phyloP scores from a whole-genome alignment of 2,113 vertebrate species.

The Monarcha castaneiventris region DNA sequence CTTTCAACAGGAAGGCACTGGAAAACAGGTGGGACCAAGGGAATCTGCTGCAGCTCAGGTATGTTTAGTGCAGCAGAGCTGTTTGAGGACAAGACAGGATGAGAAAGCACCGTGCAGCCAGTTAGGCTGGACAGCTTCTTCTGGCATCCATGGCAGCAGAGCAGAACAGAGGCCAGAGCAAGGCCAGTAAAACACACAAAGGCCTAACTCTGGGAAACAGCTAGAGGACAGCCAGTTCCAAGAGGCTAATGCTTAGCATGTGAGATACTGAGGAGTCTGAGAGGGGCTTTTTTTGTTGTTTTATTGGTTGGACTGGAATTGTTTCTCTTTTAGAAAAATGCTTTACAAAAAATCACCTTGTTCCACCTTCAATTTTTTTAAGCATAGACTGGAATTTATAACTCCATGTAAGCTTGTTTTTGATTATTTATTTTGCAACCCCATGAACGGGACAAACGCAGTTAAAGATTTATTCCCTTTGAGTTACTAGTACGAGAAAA shows the following conservation, averaged over 20 bases:
- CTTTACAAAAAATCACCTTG: neutral
- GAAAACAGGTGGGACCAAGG: neutral
- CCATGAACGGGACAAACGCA: neutral
- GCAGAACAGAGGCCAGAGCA: neutral
- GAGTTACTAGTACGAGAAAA: neutral
- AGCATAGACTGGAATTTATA: neutral
- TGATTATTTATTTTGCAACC: neutral
- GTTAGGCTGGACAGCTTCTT: neutral
- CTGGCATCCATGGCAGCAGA: neutral
- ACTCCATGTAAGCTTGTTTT: neutral
- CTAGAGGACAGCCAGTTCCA: neutral
- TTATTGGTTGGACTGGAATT: neutral
- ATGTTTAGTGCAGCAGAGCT: neutral
- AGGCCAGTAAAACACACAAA: neutral
- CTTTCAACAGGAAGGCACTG: neutral
- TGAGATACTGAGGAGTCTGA: neutral
- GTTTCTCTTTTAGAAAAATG: neutral
- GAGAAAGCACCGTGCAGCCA: neutral
- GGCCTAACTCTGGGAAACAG: neutral
- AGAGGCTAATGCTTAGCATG: neutral
- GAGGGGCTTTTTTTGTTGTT: neutral
- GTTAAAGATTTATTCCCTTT: neutral
- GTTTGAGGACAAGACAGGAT: neutral
- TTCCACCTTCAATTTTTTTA: neutral
- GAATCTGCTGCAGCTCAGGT: neutral